Conservation (phyloP, 1,140 invertebrate genomes). For the Caenorhabditis elegans region DNA sequence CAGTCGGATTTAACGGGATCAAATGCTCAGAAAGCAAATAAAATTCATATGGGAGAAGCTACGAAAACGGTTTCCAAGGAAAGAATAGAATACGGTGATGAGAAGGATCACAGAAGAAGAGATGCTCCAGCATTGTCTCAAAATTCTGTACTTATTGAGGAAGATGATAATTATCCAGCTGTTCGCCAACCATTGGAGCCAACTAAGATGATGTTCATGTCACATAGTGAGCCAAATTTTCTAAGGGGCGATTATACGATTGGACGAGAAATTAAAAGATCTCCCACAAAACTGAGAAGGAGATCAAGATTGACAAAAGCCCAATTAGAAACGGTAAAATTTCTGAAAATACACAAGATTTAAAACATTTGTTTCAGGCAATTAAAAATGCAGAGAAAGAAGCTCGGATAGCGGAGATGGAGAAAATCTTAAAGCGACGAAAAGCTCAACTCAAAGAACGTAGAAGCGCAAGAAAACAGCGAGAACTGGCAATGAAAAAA, state of each 20-base stretch:
- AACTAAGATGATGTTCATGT: slow-evolving; percentile 7
- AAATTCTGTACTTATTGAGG: neutral
- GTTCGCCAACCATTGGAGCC: neutral
- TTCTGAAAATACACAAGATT: too few relatives aligned
- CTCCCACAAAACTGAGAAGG: neutral
- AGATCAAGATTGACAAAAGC: neutral
- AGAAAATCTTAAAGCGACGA: neutral
- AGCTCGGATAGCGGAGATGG: slow-evolving; percentile 9
- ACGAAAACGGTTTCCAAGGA: neutral
- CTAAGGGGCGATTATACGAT: neutral
- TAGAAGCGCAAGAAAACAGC: neutral
- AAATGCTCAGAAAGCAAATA: neutral
- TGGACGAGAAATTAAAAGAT: neutral
- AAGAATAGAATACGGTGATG: neutral
- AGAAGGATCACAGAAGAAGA: slow-evolving; percentile 5
- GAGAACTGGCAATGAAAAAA: slow-evolving; percentile 1
- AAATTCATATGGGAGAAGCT: slow-evolving; percentile 2
- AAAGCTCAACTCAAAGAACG: neutral
- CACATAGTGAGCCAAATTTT: slow-evolving; percentile 1
- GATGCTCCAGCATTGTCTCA: neutral
- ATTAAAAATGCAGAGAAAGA: slow-evolving; percentile 9
- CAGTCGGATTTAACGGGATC: neutral
- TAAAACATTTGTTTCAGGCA: neutral
- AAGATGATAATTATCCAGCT: slow-evolving; percentile 9
- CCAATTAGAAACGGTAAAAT: neutral